phyloP scores from a whole-genome alignment of 1,140 invertebrate species.

The Popillia japonica region DNA sequence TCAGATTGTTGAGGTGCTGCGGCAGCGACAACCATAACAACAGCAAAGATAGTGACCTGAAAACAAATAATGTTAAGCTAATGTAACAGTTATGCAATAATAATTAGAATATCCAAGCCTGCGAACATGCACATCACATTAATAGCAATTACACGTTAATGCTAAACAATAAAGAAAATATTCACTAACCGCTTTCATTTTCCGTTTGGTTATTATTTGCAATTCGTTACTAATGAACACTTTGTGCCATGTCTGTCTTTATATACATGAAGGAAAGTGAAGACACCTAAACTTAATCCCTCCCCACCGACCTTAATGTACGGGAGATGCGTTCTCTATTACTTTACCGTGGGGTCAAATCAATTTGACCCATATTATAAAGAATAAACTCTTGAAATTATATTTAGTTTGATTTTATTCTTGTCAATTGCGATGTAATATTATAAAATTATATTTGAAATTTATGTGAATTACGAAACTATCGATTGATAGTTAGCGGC shows the following conservation, averaged over 20 bases:
- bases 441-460: constrained; percentile 6
- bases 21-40: constrained; percentile 54
- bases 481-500: too few relatives aligned
- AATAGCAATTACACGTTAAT: neutral
- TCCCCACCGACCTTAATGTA: constrained; percentile 17
- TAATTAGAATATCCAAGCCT: neutral
- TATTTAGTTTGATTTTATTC: neutral
- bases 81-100: neutral
- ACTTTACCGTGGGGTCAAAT: constrained; percentile 12
- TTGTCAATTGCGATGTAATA: neutral
- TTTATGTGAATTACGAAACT: neutral
- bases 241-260: constrained; percentile 11
- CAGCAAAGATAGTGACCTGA: constrained; percentile 57
- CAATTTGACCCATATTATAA: constrained; percentile 21
- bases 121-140: neutral
- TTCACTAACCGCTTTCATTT: constrained; percentile 38
- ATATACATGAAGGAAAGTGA: constrained; percentile 30
- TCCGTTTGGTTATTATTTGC: neutral
- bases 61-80: constrained; percentile 16
- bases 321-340: constrained; percentile 24
- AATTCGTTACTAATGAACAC: constrained; percentile 15
- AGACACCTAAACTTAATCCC: constrained; percentile 22
- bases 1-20: constrained; percentile 42
- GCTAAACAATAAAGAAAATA: neutral
- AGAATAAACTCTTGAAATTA: neutral